Percentiles rank a stretch among this genome's conserved stretches.
phyloP scores from a whole-genome alignment of 1,140 invertebrate genomes.

The Elymnias hypermnestra region DNA sequence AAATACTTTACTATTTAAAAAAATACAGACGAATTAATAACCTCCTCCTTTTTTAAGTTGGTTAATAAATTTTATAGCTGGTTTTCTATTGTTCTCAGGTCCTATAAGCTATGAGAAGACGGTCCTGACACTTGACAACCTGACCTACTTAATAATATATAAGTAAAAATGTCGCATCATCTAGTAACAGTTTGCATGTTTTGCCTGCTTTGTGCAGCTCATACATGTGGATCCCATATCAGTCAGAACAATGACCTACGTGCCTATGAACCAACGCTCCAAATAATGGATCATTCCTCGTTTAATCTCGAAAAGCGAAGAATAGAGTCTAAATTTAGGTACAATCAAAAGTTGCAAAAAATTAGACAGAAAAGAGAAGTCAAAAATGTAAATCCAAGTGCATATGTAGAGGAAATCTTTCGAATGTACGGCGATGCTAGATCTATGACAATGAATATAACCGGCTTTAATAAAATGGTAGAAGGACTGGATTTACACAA shows the following conservation, averaged over 20 bases:
- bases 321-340: slow-evolving; percentile 34
- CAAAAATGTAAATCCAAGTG: slow-evolving; percentile 52
- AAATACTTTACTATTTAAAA: too few relatives aligned
- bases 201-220: slow-evolving; percentile 84
- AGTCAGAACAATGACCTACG: slow-evolving; percentile 43
- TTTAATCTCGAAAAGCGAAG: slow-evolving; percentile 43
- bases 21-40: too few relatives aligned
- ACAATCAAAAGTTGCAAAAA: slow-evolving; percentile 47
- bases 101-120: slow-evolving; percentile 26
- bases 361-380: slow-evolving; percentile 51
- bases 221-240: slow-evolving; percentile 81
- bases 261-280: slow-evolving; percentile 31
- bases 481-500: slow-evolving; percentile 78
- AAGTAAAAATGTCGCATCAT: slow-evolving; percentile 68
- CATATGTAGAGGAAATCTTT: slow-evolving; percentile 74
- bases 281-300: slow-evolving; percentile 25
- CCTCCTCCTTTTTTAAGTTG: too few relatives aligned
- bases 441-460: slow-evolving; percentile 78
- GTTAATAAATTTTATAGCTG: background rate
- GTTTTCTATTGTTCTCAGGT: slow-evolving; percentile 32
- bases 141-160: slow-evolving; percentile 20
- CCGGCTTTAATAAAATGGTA: slow-evolving; percentile 81
- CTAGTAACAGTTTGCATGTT: slow-evolving; percentile 86
- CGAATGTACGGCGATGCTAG: slow-evolving; percentile 75
- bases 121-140: slow-evolving; percentile 14